Percentiles rank a stretch among this genome's conserved stretches.
These are phyloP conservation scores for Dryococelus australis DNA, from an alignment of 2,888 invertebrate genomes.

Conservation along the genomic window DNA sequence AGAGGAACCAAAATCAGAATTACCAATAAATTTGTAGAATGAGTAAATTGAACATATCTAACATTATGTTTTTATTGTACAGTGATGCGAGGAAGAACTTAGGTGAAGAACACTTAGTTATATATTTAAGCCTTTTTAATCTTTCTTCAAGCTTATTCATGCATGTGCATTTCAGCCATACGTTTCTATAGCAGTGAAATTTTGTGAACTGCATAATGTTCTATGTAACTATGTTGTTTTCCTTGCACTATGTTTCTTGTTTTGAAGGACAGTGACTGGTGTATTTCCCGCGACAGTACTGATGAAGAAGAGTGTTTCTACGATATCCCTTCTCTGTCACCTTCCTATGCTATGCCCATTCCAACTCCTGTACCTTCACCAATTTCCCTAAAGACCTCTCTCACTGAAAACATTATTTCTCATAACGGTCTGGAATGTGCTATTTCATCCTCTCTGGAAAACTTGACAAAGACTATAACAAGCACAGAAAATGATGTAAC, in stretches of 20 bases:
- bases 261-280: conserved; percentile 44
- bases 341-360: conserved; percentile 24
- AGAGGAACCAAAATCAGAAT: too few species aligned
- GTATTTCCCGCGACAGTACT: conserved; percentile 36
- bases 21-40: too few species aligned
- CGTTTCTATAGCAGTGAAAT: too few species aligned
- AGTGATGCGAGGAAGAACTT: too few species aligned
- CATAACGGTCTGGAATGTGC: not conserved
- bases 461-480: not conserved
- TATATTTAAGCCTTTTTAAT: too few species aligned
- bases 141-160: too few species aligned
- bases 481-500: not conserved
- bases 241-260: conserved; percentile 37
- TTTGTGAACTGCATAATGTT: too few species aligned
- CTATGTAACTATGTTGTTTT: conserved; percentile 17
- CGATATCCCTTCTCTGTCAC: conserved; percentile 32
- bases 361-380: conserved; percentile 20
- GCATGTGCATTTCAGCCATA: too few species aligned
- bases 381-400: not conserved
- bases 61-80: too few species aligned
- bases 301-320: conserved; percentile 40
- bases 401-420: not conserved
- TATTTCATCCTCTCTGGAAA: not conserved
- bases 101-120: too few species aligned
- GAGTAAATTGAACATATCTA: too few species aligned